Evolutionary conservation across 2,113 vertebrate species (phyloP), one percentile per base, ranked within the genome.

Genomic region (Platichthys flesus): DNA sequence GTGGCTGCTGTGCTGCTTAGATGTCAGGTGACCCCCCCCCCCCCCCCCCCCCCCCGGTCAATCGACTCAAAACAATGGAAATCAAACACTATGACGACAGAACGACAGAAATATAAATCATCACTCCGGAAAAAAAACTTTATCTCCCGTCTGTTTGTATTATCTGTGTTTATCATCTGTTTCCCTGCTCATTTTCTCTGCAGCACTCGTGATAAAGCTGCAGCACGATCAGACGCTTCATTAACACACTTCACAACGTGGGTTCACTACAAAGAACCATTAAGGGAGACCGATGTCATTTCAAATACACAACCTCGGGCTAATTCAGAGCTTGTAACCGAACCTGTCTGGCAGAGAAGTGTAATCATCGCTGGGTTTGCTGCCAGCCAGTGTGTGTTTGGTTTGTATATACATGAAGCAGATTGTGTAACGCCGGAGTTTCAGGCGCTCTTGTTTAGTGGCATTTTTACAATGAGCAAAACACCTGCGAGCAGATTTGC

Each of bases 361-460:
- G 10, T 66, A 65, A 69, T 83, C 45, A 57, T 67, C 15, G 56
- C 2, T 20, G 15, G 35, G 74, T 74, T 66, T 79, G 23, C 64
- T 16, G 49, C 31, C 0, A 0, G 60, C 51, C 1, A 0, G 56
- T 55, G 54, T 1, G 4, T 18, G 18, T 61, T 82, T 71, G 20
- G 9, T 65, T 85, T 83, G 67, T 37, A 58, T 3, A 76, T 73
- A 62, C 24, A 85, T 4, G 40, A 65, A 35, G 61, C 56, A 59
- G 37, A 66, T 9, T 18, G 52, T 68, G 54, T 77, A 52, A 52
- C 68, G 18, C 0, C 0, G 31, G 14, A 5, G 26, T 54, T 78
- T 67, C 59, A 65, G 21, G 60, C 73, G 60, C 35, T 55, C 10
- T 28, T 71, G 64, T 85, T 74, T 26, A 5, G 40, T 67, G 57